Evolutionary conservation across 2,113 vertebrate species (phyloP).

Genomic region (Numenius arquata): DNA sequence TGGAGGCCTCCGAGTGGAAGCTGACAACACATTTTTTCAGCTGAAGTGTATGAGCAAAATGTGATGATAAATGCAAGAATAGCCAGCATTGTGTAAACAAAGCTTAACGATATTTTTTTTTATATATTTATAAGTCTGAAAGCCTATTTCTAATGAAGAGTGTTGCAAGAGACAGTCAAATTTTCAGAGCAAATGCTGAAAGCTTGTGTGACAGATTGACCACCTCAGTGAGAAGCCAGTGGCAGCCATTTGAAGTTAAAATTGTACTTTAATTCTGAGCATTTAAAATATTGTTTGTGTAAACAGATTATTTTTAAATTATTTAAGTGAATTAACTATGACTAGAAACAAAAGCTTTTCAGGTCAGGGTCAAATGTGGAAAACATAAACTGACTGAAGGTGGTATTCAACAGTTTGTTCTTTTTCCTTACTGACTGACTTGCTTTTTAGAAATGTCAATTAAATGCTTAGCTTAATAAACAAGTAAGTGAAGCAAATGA

Average conservation of each 20-base stretch:
- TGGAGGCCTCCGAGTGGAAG: neutral
- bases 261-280: neutral
- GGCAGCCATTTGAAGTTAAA: neutral
- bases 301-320: neutral
- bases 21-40: neutral
- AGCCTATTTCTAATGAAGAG: neutral
- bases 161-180: neutral
- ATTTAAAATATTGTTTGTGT: neutral
- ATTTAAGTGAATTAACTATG: neutral
- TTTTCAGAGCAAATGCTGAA: neutral
- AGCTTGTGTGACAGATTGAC: neutral
- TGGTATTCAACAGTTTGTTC: neutral
- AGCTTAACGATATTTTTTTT: neutral
- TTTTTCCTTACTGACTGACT: neutral
- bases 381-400: neutral
- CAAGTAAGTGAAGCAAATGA: neutral
- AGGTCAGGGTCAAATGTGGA: neutral
- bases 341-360: neutral
- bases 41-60: neutral
- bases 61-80: neutral
- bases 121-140: neutral
- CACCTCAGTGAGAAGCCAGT: neutral
- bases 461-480: neutral
- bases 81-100: neutral
- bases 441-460: neutral